Evolutionary conservation across 2,888 invertebrate species (phyloP), one percentile per base, ranked within the genome.

Genomic region (Cremastobaeus sp.): DNA sequence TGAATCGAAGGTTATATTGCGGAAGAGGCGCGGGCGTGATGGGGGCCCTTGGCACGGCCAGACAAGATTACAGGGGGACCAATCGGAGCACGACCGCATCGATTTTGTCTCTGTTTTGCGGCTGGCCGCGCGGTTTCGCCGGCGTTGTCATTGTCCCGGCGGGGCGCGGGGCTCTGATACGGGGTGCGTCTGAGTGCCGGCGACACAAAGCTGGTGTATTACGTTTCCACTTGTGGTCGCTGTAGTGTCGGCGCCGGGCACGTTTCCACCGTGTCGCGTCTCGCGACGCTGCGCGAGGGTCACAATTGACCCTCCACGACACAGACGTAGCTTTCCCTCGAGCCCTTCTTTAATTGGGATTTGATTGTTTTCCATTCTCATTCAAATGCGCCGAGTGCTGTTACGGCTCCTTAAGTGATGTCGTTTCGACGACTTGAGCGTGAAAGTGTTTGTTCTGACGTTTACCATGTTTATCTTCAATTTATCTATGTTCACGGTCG

Each of bases 181-280:
- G 1, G 11, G 41, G 54, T 20, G 50, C 47, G 79, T 82, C 81
- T 82, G 82, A 86, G 85, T 83, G 82, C 76, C 76, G 78, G 74
- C 74, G 81, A 81, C 82, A 86, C 86, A 86, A 85, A 85, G 83
- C 81, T 80, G 79, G 78, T 80, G 80, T 86, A 86, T 85, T 86
- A 84, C 84, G 78, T 85, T 85, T 86, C 87, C 83, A 84, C 85
- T 83, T 62, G 60, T 62, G 55, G 48, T 32, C 14, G 21, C 11
- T 54, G 39, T 47, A 70, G 62, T 62, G 62, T 17, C 60, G 68
- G 41, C 41, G 68, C 37, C 59, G 68, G 37, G 59, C 68, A 69
- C 68, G 68, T 69, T 69, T 69, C 45, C 45, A 66, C 39, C 39
- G 55, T 35, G 64, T 54, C 65, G 65, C 47, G 54, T 14, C 35